Evolutionary conservation across 2,113 vertebrate species (phyloP).

Genomic region (Leptobrachium leishanense): DNA sequence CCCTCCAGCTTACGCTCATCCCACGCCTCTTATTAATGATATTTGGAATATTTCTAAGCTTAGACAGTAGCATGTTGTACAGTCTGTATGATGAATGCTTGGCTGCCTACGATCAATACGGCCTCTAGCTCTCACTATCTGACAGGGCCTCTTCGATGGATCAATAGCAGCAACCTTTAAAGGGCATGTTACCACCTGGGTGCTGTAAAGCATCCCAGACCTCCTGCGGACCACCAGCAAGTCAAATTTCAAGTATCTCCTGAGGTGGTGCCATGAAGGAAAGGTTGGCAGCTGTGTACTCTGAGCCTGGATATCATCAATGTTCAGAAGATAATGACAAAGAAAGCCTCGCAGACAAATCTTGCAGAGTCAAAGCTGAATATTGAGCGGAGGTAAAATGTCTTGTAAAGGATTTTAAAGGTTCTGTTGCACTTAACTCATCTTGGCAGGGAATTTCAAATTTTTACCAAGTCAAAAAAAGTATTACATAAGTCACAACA

Average conservation of each 20-base stretch:
- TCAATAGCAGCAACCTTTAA: conserved; percentile 49
- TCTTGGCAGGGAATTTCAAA: not conserved
- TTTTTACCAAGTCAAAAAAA: too few species aligned
- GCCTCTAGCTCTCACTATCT: conserved; percentile 23
- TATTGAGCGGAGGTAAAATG: not conserved
- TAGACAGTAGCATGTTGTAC: conserved; percentile 34
- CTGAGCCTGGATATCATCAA: conserved; percentile 2
- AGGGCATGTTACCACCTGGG: conserved; percentile 44
- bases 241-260: conserved; percentile 27
- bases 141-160: conserved; percentile 12
- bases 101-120: conserved; percentile 40
- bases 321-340: conserved; percentile 6
- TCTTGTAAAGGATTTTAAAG: not conserved
- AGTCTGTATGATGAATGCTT: conserved; percentile 43
- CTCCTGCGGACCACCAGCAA: conserved; percentile 24
- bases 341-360: not conserved
- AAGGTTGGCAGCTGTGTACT: conserved; percentile 31
- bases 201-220: conserved; percentile 23
- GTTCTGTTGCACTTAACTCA: not conserved
- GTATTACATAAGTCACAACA: too few species aligned
- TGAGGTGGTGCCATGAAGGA: not conserved
- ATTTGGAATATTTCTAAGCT: conserved; percentile 1
- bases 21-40: conserved; percentile 22
- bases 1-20: not conserved
- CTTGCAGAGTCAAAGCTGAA: not conserved